These are phyloP conservation scores for Tetragonisca angustula DNA, from an alignment of 2,888 invertebrate species.

Conservation along the genomic window DNA sequence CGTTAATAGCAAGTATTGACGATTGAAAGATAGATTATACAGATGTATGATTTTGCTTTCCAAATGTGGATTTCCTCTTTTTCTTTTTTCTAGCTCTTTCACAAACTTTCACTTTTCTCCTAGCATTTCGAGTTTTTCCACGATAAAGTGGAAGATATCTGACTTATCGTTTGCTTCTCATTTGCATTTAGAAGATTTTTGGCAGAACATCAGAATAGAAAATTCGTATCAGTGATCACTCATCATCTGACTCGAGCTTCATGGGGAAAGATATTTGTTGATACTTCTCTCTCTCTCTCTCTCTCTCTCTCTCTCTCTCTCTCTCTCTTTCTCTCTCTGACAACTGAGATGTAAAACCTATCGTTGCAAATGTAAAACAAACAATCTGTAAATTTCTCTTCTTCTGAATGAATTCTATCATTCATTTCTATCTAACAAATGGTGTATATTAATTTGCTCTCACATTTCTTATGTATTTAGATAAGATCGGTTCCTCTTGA, in stretches of 20 bases:
- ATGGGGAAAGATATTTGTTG: too few species aligned
- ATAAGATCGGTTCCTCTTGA: background rate
- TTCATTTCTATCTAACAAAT: background rate
- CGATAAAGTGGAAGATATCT: constrained; percentile 33
- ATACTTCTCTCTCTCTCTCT: too few species aligned
- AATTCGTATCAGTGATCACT: constrained; percentile 54
- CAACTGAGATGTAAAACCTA: constrained; percentile 7
- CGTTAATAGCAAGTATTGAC: background rate
- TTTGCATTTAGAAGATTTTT: constrained; percentile 52
- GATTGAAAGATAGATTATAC: background rate
- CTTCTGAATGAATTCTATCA: background rate
- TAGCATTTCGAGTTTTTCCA: background rate
- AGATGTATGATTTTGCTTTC: background rate
- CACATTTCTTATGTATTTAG: background rate
- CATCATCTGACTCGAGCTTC: background rate
- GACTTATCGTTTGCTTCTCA: constrained; percentile 2
- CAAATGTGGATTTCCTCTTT: background rate
- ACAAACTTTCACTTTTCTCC: background rate
- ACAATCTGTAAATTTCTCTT: constrained; percentile 10
- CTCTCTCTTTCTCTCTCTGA: background rate
- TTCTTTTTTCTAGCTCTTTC: background rate
- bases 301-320: too few species aligned
- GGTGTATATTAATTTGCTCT: background rate
- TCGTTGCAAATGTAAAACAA: background rate
- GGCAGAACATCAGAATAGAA: constrained; percentile 67